phyloP scores from a whole-genome alignment of 2,113 vertebrate genomes.

The Tachysurus vachellii region DNA sequence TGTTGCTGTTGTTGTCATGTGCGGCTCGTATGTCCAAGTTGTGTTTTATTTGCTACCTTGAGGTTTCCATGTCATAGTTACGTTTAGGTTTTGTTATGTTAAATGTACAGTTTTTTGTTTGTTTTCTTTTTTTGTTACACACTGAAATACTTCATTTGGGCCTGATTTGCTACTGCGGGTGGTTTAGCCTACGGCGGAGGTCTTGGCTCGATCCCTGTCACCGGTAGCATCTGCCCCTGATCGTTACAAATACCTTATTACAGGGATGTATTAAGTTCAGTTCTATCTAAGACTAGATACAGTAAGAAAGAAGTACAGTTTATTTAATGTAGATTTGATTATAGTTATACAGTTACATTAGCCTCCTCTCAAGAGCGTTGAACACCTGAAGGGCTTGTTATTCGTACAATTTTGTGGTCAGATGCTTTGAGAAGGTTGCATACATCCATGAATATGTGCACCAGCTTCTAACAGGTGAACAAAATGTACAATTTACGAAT shows the following conservation, averaged over 20 bases:
- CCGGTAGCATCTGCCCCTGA: no score
- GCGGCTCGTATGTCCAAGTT: no score
- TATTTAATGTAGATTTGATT: not conserved
- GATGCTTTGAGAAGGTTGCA: not conserved
- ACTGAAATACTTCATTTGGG: no score
- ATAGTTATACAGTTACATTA: not conserved
- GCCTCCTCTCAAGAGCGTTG: not conserved
- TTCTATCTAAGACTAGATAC: not conserved
- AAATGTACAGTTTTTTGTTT: no score
- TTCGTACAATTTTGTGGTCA: not conserved
- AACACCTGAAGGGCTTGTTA: not conserved
- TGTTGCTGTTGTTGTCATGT: no score
- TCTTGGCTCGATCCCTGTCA: no score
- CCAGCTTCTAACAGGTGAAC: not conserved
- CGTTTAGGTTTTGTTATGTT: no score
- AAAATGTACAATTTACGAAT: not conserved
- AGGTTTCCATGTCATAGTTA: no score
- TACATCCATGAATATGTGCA: not conserved
- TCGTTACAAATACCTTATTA: not conserved
- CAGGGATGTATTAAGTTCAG: not conserved
- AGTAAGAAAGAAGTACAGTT: not conserved
- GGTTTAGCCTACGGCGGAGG: no score
- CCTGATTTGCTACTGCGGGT: no score
- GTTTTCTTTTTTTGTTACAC: no score
- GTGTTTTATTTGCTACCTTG: no score